Conservation (phyloP, 1,140 invertebrate genomes). For the Lineus longissimus region DNA sequence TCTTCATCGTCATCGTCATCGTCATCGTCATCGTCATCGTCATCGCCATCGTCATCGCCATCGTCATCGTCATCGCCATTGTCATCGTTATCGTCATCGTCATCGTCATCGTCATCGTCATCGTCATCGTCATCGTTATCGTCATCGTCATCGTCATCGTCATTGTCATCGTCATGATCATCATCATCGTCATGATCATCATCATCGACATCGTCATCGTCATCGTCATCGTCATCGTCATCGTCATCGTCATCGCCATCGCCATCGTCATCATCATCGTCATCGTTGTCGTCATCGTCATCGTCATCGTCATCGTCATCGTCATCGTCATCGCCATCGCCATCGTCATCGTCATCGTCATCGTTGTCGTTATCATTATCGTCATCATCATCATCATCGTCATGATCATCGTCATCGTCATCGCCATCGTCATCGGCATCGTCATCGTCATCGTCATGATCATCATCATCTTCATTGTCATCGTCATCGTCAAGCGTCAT, state of each 20-base stretch:
- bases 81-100: conserved; percentile 27
- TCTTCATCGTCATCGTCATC: too few relatives aligned
- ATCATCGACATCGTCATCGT: conserved; percentile 11
- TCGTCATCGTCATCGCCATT: conserved; percentile 21
- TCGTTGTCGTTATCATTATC: conserved; percentile 15
- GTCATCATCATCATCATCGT: conserved; percentile 8
- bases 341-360: background rate
- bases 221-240: conserved; percentile 15
- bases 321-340: background rate
- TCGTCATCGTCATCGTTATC: background rate
- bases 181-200: too few relatives aligned
- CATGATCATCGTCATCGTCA: too few relatives aligned
- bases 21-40: too few relatives aligned
- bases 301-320: background rate
- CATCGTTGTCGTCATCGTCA: background rate
- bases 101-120: conserved; percentile 19
- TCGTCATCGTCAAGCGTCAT: too few relatives aligned
- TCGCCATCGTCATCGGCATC: too few relatives aligned
- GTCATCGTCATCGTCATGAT: too few relatives aligned
- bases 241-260: conserved; percentile 14
- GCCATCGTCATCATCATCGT: conserved; percentile 5
- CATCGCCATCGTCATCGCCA: conserved; percentile 16
- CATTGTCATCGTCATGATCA: too few relatives aligned
- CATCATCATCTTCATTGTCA: too few relatives aligned
- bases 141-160: conserved; percentile 3